Evolutionary conservation across 2,888 invertebrate genomes (phyloP).

Genomic region (Encarsia formosa): DNA sequence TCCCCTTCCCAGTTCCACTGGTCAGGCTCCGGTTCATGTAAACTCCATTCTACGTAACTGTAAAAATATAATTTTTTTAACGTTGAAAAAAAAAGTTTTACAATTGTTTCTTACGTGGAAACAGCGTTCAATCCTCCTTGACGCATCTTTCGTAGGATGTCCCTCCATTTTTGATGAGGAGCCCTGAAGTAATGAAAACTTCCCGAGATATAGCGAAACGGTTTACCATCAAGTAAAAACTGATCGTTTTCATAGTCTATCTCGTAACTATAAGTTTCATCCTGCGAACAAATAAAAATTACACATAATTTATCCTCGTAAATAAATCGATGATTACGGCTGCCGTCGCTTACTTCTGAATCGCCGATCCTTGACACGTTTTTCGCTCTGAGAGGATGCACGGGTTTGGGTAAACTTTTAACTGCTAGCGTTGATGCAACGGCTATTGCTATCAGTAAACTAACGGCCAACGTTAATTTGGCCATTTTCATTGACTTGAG

Average conservation of each 20-base stretch:
- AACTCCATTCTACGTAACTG: slow-evolving; percentile 83
- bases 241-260: slow-evolving; percentile 59
- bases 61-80: neutral
- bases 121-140: slow-evolving; percentile 87
- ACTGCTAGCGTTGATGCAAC: too few species aligned
- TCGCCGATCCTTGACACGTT: too few species aligned
- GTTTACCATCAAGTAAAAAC: slow-evolving; percentile 69
- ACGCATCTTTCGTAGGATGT: slow-evolving; percentile 70
- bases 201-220: slow-evolving; percentile 70
- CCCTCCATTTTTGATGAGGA: slow-evolving; percentile 74
- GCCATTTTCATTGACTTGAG: too few species aligned
- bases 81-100: neutral
- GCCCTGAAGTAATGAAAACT: slow-evolving; percentile 86
- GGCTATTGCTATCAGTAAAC: too few species aligned
- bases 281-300: slow-evolving; percentile 4
- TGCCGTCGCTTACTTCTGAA: too few species aligned
- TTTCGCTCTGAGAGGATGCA: too few species aligned
- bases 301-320: too few species aligned
- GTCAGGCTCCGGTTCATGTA: slow-evolving; percentile 73
- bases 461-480: too few species aligned
- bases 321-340: too few species aligned
- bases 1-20: slow-evolving; percentile 54
- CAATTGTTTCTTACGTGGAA: slow-evolving; percentile 65
- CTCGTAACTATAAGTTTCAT: slow-evolving; percentile 43
- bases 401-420: too few species aligned